Base-by-base conservation (phyloP, 2,797 vertebrate genomes). In the Muscicapa striata region DNA sequence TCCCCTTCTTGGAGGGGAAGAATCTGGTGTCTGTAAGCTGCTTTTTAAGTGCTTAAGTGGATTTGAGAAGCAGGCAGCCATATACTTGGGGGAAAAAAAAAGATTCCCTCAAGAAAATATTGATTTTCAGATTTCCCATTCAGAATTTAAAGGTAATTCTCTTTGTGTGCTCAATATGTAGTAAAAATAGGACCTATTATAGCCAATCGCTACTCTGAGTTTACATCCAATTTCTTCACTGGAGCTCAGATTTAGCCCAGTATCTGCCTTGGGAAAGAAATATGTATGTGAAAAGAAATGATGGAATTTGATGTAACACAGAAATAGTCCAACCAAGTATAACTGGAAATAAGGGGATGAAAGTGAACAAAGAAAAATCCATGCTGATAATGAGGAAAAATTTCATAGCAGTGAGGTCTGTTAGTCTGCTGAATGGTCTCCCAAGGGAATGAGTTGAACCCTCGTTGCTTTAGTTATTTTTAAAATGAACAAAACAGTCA, bases 341-440 rank as follows among this genome's bases (percentile, higher is more conserved):
- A 94, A 74, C 85, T 76, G 74, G 69, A 91, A 91, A 76, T 86
- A 84, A 74, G 1, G 3, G 70, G 52, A 86, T 93, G 70, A 95
- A 92, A 93, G 67, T 55, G 89, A 94, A 94, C 58, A 90, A 90
- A 91, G 83, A 63, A 93, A 95, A 94, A 84, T 80, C 77, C 11
- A 7, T 94, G 85, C 87, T 84, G 83, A 95, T 94, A 95, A 95
- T 89, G 85, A 96, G 77, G 67, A 91, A 86, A 91, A 94, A 90
- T 70, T 82, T 95, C 57, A 40, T 74, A 88, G 70, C 87, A 70
- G 70, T 90, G 91, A 93, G 57, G 49, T 92, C 85, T 93, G 82
- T 75, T 94, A 76, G 57, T 73, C 57, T 86, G 49, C 83, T 86
- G 83, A 95, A 90, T 2, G 2, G 55, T 74, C 36, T 95, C 95